These are phyloP conservation scores for Ephydatia muelleri DNA, from an alignment of 37 sponge, comb jelly and placozoan species.

Conservation along the genomic window DNA sequence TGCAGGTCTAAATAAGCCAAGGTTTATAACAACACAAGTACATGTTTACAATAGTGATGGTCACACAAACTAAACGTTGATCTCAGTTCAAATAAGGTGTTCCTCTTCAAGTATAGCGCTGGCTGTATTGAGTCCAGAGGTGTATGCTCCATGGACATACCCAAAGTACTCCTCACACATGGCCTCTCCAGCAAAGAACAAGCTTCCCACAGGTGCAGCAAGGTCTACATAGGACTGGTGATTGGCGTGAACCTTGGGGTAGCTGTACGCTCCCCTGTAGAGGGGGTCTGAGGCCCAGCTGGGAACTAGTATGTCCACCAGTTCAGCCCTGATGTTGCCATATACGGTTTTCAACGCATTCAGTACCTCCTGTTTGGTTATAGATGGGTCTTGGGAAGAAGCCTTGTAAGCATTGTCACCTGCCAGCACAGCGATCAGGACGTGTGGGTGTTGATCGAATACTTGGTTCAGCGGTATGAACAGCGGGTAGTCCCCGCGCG, in stretches of 20 bases:
- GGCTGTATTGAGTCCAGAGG: slow-evolving; percentile 53
- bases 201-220: slow-evolving; percentile 28
- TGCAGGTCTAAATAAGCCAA: too few relatives aligned
- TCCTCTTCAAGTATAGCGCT: slow-evolving; percentile 13
- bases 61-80: too few relatives aligned
- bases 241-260: slow-evolving; percentile 14
- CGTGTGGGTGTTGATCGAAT: slow-evolving; percentile 13
- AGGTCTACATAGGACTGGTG: not conserved
- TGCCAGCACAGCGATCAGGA: slow-evolving; percentile 37
- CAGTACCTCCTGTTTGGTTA: slow-evolving; percentile 40
- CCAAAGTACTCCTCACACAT: slow-evolving; percentile 28
- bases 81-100: not conserved
- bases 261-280: slow-evolving; percentile 52
- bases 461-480: slow-evolving; percentile 21
- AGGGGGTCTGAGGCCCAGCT: slow-evolving; percentile 60
- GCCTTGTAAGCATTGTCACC: slow-evolving; percentile 35
- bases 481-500: slow-evolving; percentile 33
- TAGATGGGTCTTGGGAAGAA: slow-evolving; percentile 2
- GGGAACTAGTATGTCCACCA: slow-evolving; percentile 32
- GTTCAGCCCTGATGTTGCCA: slow-evolving; percentile 13
- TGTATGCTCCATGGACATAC: slow-evolving; percentile 69
- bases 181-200: slow-evolving; percentile 74
- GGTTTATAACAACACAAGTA: too few relatives aligned
- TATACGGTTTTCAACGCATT: slow-evolving; percentile 49
- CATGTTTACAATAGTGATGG: too few relatives aligned